Base-by-base conservation (phyloP, 2,113 vertebrate species). In the Otolemur garnettii region DNA sequence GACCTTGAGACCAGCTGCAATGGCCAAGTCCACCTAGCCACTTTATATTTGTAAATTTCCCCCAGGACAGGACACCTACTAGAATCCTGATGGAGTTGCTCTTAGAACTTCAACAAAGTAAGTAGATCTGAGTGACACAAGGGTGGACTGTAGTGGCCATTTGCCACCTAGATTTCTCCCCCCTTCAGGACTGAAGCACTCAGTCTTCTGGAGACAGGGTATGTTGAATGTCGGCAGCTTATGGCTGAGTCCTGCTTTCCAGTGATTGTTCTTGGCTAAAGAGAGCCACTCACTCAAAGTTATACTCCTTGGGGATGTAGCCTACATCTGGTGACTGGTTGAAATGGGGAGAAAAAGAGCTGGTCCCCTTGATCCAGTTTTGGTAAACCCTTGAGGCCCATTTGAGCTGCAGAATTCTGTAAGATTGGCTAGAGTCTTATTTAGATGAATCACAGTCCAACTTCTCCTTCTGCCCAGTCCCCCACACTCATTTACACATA, bases 401-500 rank as follows among this genome's bases (percentile, higher is more conserved):
- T 35, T 45, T 33, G 42, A 30, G 38, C 8, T 33, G n/a, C 12
- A 26, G 0, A 33, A 0, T 38, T 59, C 57, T 59, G 0, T 28
- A 9, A 71, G 18, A 18, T 50, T 5, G 18, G 11, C 42, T 57
- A 42, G 57, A 42, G n/a, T 30, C 50, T 71, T n/a, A 2, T 22
- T 35, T 26, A 4, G 26, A 12, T 5, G 2, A 7, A 74, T 15
- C 38, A 10, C 3, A 57, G 30, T 22, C 14, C 45, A 22, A 1
- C 24, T 42, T 57, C 45, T 64, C 71, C 59, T 66, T 53, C 28
- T 60, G 59, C 38, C 45, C n/a, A 19, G 0, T 59, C 5, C 26
- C 18, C 82, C 55, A 19, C 64, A 66, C 79, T 30, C 38, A 59
- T 9, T 84, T 12, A 1, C 8, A 45, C 13, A 13, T 11, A 38